Conservation (phyloP, 2,113 vertebrate species). For the Oplegnathus fasciatus region DNA sequence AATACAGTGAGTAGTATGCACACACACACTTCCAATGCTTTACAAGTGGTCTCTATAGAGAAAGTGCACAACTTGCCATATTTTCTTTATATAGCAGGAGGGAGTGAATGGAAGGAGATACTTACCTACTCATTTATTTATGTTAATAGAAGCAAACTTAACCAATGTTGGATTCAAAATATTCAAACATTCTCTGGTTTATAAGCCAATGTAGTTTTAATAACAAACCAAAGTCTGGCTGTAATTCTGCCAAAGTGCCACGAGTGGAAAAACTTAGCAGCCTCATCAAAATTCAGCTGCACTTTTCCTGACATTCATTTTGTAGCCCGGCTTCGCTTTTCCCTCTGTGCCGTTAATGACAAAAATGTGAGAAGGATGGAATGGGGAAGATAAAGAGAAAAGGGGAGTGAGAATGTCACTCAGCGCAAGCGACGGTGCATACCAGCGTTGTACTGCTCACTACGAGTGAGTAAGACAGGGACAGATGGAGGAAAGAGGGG, state of each 20-base stretch:
- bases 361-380: not conserved
- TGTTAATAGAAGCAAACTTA: not conserved
- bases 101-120: not conserved
- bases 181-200: not conserved
- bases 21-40: not conserved
- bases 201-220: not conserved
- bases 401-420: not conserved
- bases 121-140: not conserved
- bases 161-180: constrained; percentile 1
- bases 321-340: not conserved
- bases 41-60: not conserved
- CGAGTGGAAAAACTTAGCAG: constrained; percentile 1
- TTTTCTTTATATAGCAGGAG: not conserved
- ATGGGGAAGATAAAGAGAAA: not conserved
- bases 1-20: constrained; percentile 81
- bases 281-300: constrained; percentile 1
- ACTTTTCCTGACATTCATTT: not conserved
- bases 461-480: not conserved
- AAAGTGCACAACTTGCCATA: not conserved
- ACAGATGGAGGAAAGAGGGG: constrained; percentile 12
- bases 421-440: not conserved
- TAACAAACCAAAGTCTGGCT: constrained; percentile 8
- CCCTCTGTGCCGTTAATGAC: not conserved
- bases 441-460: constrained; percentile 6
- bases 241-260: constrained; percentile 4